phyloP scores from a whole-genome alignment of 2,797 vertebrate genomes.

The Meda fulgida region DNA sequence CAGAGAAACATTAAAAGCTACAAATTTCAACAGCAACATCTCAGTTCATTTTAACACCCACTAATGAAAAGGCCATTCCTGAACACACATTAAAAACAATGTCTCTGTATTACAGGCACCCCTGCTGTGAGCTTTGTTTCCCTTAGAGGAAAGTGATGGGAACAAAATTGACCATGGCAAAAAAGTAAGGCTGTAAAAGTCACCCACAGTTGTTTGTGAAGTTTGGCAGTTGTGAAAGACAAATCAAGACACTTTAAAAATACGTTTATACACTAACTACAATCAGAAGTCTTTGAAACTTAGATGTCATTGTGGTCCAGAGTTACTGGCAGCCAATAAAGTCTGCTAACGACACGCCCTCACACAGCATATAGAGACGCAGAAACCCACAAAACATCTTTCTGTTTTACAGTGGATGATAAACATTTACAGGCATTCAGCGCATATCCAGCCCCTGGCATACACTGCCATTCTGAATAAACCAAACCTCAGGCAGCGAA shows the following conservation, averaged over 20 bases:
- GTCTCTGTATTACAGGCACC: not conserved
- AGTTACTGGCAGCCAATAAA: slow-evolving; percentile 21
- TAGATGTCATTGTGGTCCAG: not conserved
- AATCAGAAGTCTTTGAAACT: slow-evolving; percentile 27
- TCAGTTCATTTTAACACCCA: slow-evolving; percentile 17
- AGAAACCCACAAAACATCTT: slow-evolving; percentile 21
- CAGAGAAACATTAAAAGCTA: not conserved
- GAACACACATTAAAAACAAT: not conserved
- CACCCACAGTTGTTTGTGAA: not conserved
- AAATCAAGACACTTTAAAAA: slow-evolving; percentile 13
- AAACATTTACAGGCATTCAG: slow-evolving; percentile 32
- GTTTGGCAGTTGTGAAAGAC: not conserved
- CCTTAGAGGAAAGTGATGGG: not conserved
- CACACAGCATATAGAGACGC: not conserved
- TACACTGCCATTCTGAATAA: slow-evolving; percentile 5
- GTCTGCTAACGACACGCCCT: not conserved
- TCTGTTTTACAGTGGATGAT: slow-evolving; percentile 13
- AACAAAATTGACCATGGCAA: not conserved
- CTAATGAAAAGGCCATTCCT: slow-evolving; percentile 13
- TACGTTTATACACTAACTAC: slow-evolving; percentile 21
- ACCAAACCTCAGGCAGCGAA: slow-evolving; percentile 33
- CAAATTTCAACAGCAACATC: not conserved
- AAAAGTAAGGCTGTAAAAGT: not conserved
- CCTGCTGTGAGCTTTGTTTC: slow-evolving; percentile 1
- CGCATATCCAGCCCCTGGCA: not conserved